Percentiles rank a stretch among this genome's conserved stretches.
These are phyloP conservation scores for Aromia moschata DNA, from an alignment of 2,888 invertebrate species.

Conservation along the genomic window DNA sequence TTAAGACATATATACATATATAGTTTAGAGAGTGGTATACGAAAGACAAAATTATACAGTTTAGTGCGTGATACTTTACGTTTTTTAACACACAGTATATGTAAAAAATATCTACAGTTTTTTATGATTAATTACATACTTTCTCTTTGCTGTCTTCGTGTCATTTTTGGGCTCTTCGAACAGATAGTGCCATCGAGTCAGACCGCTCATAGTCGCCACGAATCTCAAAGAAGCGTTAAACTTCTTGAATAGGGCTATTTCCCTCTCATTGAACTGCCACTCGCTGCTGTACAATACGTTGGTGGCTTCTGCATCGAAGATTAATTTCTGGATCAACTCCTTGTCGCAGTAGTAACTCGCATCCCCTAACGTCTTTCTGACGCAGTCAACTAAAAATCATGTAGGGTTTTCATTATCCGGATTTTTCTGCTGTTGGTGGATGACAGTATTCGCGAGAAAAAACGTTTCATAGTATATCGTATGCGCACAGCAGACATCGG, in stretches of 20 bases:
- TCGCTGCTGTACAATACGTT: conserved; percentile 63
- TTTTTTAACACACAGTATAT: too few relatives aligned
- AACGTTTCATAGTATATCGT: too few relatives aligned
- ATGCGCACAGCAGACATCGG: too few relatives aligned
- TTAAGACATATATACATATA: too few relatives aligned
- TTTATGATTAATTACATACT: conserved; percentile 21
- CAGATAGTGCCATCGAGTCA: conserved; percentile 87
- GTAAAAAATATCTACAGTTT: too few relatives aligned
- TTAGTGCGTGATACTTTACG: too few relatives aligned
- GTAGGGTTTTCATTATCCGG: too few relatives aligned
- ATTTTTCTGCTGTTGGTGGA: too few relatives aligned
- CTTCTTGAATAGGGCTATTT: conserved; percentile 67
- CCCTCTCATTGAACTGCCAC: conserved; percentile 52
- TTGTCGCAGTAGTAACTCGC: conserved; percentile 86
- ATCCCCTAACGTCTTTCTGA: conserved; percentile 70
- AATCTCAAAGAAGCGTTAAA: conserved; percentile 78
- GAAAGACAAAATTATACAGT: too few relatives aligned
- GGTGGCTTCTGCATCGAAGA: conserved; percentile 87
- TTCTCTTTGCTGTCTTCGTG: conserved; percentile 16
- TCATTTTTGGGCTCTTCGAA: conserved; percentile 59
- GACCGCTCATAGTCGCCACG: conserved; percentile 82
- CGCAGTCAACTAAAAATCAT: conserved; percentile 70
- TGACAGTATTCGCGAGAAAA: too few relatives aligned
- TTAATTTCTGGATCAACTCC: conserved; percentile 83
- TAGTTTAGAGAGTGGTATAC: too few relatives aligned